Evolutionary conservation across 1,140 invertebrate species (phyloP).

Genomic region (Bombus polaris): DNA sequence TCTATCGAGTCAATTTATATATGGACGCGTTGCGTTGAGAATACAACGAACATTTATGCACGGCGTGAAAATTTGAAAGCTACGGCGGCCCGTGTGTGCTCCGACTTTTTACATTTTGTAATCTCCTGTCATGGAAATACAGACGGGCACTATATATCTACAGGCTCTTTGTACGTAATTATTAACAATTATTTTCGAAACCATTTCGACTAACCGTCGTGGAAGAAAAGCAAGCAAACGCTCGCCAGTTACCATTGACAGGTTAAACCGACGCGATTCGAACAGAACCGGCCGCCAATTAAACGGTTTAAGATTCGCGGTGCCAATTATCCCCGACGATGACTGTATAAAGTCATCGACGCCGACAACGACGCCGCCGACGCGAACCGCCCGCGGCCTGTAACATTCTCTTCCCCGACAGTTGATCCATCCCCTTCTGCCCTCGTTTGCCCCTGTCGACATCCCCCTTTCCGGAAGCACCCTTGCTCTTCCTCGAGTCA

Average conservation of each 20-base stretch:
- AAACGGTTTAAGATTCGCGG: not conserved
- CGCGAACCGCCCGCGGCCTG: constrained; percentile 27
- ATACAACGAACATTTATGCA: not conserved
- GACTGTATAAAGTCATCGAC: constrained; percentile 41
- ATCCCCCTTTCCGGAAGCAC: constrained; percentile 6
- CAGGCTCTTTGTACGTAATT: not conserved
- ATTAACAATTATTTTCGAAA: not conserved
- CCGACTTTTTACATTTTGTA: not conserved
- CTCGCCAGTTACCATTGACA: not conserved
- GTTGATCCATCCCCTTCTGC: constrained; percentile 14
- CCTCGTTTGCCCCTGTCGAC: not conserved
- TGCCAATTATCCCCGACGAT: constrained; percentile 21
- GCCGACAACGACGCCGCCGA: not conserved
- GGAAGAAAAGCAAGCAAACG: no score
- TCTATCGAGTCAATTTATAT: constrained; percentile 39
- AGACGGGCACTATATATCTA: no score
- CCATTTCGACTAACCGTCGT: not conserved
- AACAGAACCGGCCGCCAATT: not conserved
- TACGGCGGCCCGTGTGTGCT: not conserved
- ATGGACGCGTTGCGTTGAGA: not conserved
- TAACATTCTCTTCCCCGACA: constrained; percentile 34
- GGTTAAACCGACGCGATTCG: not conserved
- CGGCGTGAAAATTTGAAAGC: constrained; percentile 26
- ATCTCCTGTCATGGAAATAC: not conserved
- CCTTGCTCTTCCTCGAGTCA: constrained; percentile 50